Percentiles rank a stretch among this genome's conserved stretches.
Conservation (phyloP, 2,888 invertebrate genomes). For the Morpho achilles region DNA sequence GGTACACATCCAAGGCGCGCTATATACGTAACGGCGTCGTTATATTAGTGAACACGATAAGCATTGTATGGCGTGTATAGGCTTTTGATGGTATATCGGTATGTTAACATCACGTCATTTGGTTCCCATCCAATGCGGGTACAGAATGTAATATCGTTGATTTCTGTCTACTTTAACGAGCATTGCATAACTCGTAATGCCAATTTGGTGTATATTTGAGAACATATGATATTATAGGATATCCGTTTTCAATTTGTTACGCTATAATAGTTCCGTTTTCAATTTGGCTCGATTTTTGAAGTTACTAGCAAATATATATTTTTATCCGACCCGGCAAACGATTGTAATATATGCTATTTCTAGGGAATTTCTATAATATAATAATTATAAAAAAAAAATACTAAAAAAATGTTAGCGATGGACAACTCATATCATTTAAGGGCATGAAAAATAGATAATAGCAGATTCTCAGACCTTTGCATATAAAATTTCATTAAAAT, state of each 20-base stretch:
- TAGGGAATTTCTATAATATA: too few species aligned
- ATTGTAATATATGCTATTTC: too few species aligned
- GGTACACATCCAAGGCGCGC: conserved; percentile 32
- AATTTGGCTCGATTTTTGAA: conserved; percentile 10
- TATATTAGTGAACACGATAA: conserved; percentile 27
- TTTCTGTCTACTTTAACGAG: conserved; percentile 2
- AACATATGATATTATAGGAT: conserved; percentile 6
- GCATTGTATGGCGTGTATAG: conserved; percentile 24
- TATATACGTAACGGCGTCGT: conserved; percentile 28
- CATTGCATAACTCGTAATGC: conserved; percentile 8
- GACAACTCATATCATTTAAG: too few species aligned
- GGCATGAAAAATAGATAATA: too few species aligned
- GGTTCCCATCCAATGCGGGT: conserved; percentile 7
- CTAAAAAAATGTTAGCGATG: too few species aligned
- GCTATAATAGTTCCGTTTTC: conserved; percentile 9
- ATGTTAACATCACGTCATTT: conserved; percentile 12
- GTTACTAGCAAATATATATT: not conserved
- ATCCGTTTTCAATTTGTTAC: conserved; percentile 19
- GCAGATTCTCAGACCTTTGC: too few species aligned
- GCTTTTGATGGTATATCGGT: conserved; percentile 22
- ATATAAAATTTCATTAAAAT: too few species aligned
- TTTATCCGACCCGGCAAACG: too few species aligned
- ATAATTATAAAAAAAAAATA: too few species aligned
- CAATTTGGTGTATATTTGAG: not conserved
- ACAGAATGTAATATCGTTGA: conserved; percentile 1